Conservation (phyloP, 2,113 vertebrate species). For the Anguilla japonica region DNA sequence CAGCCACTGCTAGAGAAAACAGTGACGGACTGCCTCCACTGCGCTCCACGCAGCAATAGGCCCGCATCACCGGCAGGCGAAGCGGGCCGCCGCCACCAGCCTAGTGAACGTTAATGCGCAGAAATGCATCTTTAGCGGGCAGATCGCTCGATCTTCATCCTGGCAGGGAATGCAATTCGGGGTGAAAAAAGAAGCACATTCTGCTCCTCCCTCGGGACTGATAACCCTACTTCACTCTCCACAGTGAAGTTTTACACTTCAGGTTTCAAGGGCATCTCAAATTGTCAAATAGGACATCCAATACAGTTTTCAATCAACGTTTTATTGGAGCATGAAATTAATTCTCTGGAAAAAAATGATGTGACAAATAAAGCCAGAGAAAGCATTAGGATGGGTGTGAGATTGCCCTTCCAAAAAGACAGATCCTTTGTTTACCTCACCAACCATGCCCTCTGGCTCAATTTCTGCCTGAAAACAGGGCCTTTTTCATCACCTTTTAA, state of each 20-base stretch:
- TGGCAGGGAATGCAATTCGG: background rate
- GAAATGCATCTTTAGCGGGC: background rate
- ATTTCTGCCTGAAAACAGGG: background rate
- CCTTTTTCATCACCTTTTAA: no score
- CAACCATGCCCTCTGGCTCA: background rate
- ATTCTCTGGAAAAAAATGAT: background rate
- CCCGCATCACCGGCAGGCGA: background rate
- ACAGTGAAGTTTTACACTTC: background rate
- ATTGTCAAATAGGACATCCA: background rate
- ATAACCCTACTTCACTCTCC: background rate
- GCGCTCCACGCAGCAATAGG: background rate
- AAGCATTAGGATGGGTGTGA: background rate
- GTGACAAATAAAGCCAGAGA: background rate
- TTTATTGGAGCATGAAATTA: background rate
- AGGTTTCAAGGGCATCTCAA: background rate
- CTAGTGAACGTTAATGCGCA: background rate
- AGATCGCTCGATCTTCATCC: background rate
- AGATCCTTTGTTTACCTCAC: background rate
- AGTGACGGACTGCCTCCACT: background rate
- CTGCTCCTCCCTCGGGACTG: background rate
- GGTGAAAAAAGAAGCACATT: background rate
- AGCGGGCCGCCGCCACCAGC: background rate
- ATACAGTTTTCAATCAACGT: background rate
- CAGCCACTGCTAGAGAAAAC: background rate
- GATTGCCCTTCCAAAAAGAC: background rate